phyloP scores from a whole-genome alignment of 1,140 invertebrate genomes.

The Helicoverpa zea region DNA sequence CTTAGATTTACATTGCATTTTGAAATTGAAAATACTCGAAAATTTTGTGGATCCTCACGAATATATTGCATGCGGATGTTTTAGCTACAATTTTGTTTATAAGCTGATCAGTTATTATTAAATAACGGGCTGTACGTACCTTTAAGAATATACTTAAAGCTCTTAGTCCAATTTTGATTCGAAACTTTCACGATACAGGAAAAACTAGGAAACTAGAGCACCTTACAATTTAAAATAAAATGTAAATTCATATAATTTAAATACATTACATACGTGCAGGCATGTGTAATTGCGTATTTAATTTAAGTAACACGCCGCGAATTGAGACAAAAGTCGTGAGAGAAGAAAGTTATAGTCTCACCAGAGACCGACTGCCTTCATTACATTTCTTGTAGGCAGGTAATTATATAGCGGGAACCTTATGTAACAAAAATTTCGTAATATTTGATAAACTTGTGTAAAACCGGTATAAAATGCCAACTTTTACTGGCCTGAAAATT shows the following conservation, averaged over 20 bases:
- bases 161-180: too few species aligned
- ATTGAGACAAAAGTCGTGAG: conserved; percentile 47
- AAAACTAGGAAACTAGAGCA: background rate
- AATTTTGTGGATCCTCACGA: too few species aligned
- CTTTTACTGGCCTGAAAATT: conserved; percentile 24
- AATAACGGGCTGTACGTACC: too few species aligned
- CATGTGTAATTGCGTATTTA: conserved; percentile 16
- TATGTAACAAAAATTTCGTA: conserved; percentile 25
- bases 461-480: conserved; percentile 5
- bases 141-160: too few species aligned
- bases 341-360: conserved; percentile 45
- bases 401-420: conserved; percentile 35
- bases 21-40: too few species aligned
- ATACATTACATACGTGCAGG: background rate
- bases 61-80: too few species aligned
- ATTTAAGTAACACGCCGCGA: conserved; percentile 33
- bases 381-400: conserved; percentile 41
- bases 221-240: background rate
- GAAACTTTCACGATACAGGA: background rate
- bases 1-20: background rate
- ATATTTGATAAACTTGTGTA: conserved; percentile 36
- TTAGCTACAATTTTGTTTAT: too few species aligned
- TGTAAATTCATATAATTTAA: background rate
- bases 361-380: conserved; percentile 26
- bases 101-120: too few species aligned